phyloP scores from a whole-genome alignment of 2,888 invertebrate genomes.

The Nomada goodeniana region DNA sequence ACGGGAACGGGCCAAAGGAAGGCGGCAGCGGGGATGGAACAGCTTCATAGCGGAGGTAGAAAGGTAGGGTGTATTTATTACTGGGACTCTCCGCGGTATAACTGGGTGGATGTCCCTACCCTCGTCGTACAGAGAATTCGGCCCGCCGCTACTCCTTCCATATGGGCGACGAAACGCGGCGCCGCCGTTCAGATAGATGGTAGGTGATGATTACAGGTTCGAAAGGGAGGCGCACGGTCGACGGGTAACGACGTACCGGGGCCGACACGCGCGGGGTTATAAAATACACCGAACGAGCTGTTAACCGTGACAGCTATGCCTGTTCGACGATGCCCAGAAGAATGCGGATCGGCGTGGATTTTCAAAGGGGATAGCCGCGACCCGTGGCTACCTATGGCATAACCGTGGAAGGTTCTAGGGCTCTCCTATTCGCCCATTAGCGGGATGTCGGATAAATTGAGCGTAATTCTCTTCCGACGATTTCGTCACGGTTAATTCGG shows the following conservation, averaged over 20 bases:
- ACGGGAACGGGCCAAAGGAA: background rate
- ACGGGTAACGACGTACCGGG: slow-evolving; percentile 56
- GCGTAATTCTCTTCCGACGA: background rate
- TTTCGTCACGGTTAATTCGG: background rate
- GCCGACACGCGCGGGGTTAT: slow-evolving; percentile 65
- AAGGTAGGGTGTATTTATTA: slow-evolving; percentile 61
- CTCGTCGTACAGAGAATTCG: slow-evolving; percentile 35
- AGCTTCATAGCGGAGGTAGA: slow-evolving; percentile 54
- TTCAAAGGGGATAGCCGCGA: slow-evolving; percentile 5
- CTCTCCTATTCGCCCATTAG: slow-evolving; percentile 8
- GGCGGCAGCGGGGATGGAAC: slow-evolving; percentile 19
- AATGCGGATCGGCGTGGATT: slow-evolving; percentile 42
- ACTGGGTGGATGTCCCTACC: slow-evolving; percentile 46
- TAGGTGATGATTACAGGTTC: slow-evolving; percentile 72
- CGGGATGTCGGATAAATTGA: slow-evolving; percentile 32
- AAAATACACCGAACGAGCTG: slow-evolving; percentile 65
- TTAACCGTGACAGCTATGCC: slow-evolving; percentile 61
- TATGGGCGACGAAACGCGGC: slow-evolving; percentile 8
- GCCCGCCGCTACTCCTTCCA: slow-evolving; percentile 32
- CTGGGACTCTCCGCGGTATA: slow-evolving; percentile 45
- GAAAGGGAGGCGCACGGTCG: slow-evolving; percentile 35
- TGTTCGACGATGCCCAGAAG: slow-evolving; percentile 32
- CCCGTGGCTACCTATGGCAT: too few species aligned
- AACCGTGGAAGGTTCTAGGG: background rate
- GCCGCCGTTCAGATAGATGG: slow-evolving; percentile 66